Conservation (phyloP, 2,888 invertebrate genomes). For the Gibbula magus region DNA sequence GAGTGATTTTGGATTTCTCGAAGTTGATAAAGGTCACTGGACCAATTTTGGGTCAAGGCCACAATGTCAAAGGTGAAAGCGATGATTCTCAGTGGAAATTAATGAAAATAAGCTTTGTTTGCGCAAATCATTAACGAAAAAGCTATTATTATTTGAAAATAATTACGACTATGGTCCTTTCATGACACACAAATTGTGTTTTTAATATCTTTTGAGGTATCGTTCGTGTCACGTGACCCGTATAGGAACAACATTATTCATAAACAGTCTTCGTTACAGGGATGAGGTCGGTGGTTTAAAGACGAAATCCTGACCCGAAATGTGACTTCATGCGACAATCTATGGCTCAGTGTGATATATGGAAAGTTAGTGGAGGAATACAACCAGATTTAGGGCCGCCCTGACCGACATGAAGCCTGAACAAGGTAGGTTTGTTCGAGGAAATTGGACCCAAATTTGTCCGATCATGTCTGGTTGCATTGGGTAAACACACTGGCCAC, state of each 20-base stretch:
- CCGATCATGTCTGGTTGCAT: not conserved
- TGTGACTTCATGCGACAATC: not conserved
- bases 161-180: not conserved
- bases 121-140: not conserved
- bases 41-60: conserved; percentile 3
- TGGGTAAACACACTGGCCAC: not conserved
- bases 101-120: not conserved
- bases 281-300: not conserved
- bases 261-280: conserved; percentile 19
- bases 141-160: not conserved
- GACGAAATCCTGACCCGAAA: not conserved
- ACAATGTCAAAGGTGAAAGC: not conserved
- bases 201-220: not conserved
- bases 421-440: not conserved
- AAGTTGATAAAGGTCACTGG: not conserved
- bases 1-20: not conserved
- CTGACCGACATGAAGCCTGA: conserved; percentile 1
- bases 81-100: not conserved
- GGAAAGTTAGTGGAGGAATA: not conserved
- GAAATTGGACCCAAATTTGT: not conserved
- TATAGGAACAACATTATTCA: conserved; percentile 28
- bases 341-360: not conserved
- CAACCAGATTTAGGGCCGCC: not conserved
- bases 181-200: not conserved
- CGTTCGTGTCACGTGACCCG: conserved; percentile 24